phyloP scores from a whole-genome alignment of 2,113 vertebrate genomes.

The Haemorhous mexicanus region DNA sequence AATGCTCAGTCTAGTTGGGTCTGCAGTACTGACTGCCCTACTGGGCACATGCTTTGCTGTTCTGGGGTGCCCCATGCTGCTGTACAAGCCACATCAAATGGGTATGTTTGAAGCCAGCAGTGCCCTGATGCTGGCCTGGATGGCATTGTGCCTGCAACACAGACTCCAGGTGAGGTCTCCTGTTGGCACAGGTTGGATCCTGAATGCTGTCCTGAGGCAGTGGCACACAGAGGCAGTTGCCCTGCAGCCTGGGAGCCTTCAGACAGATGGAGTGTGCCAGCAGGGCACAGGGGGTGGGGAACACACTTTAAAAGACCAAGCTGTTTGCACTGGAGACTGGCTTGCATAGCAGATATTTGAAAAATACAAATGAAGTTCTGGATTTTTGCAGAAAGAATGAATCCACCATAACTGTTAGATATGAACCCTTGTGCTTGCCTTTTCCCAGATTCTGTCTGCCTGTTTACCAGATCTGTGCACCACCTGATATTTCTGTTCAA shows the following conservation, averaged over 20 bases:
- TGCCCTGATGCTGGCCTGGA: neutral
- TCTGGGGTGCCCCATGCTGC: neutral
- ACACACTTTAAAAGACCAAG: rapidly evolving
- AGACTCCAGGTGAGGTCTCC: neutral
- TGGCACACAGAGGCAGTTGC: neutral
- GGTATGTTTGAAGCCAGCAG: rapidly evolving
- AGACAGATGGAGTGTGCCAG: neutral
- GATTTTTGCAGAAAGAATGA: neutral
- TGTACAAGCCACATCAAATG: neutral
- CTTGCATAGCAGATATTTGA: rapidly evolving
- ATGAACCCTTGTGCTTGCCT: neutral
- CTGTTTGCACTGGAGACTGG: neutral
- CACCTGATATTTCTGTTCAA: neutral
- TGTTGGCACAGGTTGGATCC: neutral
- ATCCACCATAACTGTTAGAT: neutral
- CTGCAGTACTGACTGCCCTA: neutral
- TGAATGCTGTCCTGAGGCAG: no score
- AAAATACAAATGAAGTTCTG: neutral
- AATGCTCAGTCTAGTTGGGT: rapidly evolving
- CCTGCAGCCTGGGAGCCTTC: neutral
- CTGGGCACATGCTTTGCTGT: rapidly evolving
- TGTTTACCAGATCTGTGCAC: neutral
- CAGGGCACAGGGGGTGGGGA: neutral
- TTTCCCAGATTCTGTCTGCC: neutral
- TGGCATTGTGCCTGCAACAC: rapidly evolving